These are phyloP conservation scores for Pandemis corylana DNA, from an alignment of 2,888 invertebrate genomes.

Conservation along the genomic window DNA sequence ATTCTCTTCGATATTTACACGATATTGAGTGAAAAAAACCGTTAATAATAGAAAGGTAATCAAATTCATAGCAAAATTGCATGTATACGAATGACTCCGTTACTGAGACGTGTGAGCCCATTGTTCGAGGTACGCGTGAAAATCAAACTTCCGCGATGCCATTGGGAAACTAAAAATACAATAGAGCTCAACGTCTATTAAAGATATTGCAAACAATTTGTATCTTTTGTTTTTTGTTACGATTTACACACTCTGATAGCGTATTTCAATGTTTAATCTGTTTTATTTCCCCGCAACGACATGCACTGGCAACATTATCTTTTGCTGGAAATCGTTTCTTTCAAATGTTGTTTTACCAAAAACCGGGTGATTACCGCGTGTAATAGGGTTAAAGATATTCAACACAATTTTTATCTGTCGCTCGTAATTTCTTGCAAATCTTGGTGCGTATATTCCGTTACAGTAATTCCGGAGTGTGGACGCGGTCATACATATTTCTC, in stretches of 20 bases:
- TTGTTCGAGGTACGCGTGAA: slow-evolving; percentile 67
- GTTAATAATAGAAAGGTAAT: slow-evolving; percentile 60
- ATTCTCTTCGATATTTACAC: background rate
- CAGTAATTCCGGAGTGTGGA: slow-evolving; percentile 71
- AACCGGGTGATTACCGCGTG: slow-evolving; percentile 27
- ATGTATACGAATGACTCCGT: slow-evolving; percentile 54
- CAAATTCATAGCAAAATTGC: slow-evolving; percentile 60
- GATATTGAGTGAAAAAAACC: slow-evolving; percentile 15
- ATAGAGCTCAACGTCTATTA: slow-evolving; percentile 43
- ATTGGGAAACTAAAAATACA: slow-evolving; percentile 48
- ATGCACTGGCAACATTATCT: slow-evolving; percentile 36
- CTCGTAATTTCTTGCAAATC: slow-evolving; percentile 68
- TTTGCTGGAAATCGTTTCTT: slow-evolving; percentile 33
- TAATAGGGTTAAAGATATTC: slow-evolving; percentile 44
- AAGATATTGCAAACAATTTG: slow-evolving; percentile 42
- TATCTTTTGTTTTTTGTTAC: slow-evolving; percentile 40
- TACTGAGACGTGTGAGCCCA: slow-evolving; percentile 59
- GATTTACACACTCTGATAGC: slow-evolving; percentile 38
- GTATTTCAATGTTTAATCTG: slow-evolving; percentile 33
- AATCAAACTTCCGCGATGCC: slow-evolving; percentile 70
- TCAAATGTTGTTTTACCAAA: slow-evolving; percentile 35
- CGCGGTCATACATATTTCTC: slow-evolving; percentile 71
- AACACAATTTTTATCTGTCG: slow-evolving; percentile 62
- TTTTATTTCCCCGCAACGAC: slow-evolving; percentile 24
- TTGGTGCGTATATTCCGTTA: slow-evolving; percentile 77